Conservation (phyloP, 2,888 invertebrate genomes). For the Charanyca ferruginea region DNA sequence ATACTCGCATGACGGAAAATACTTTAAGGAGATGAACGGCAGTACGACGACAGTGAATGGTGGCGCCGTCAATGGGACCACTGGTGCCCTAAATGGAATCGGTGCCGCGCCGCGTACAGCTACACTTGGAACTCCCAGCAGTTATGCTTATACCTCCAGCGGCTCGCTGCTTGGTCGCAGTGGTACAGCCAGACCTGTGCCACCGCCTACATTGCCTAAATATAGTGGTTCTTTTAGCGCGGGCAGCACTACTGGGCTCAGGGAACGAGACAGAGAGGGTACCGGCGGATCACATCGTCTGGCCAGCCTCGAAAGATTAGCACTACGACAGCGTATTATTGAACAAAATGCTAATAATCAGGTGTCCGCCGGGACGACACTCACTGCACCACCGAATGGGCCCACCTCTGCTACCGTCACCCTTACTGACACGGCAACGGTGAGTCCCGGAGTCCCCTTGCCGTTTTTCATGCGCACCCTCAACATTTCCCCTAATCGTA, state of each 20-base stretch:
- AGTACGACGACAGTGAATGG: slow-evolving; percentile 90
- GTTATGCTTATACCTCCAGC: slow-evolving; percentile 92
- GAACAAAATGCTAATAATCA: slow-evolving; percentile 92
- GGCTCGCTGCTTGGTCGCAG: slow-evolving; percentile 92
- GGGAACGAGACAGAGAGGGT: slow-evolving; percentile 93
- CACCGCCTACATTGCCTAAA: slow-evolving; percentile 95
- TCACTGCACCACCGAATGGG: slow-evolving; percentile 80
- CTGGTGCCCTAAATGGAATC: slow-evolving; percentile 85
- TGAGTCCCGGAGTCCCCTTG: slow-evolving; percentile 86
- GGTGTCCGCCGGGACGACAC: slow-evolving; percentile 74
- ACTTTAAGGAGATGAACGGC: slow-evolving; percentile 88
- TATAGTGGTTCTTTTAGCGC: slow-evolving; percentile 95
- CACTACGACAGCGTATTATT: slow-evolving; percentile 95
- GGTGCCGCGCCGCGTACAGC: slow-evolving; percentile 88
- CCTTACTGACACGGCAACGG: slow-evolving; percentile 90
- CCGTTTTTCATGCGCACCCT: slow-evolving; percentile 86
- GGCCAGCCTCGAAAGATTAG: slow-evolving; percentile 95
- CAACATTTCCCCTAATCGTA: slow-evolving; percentile 85
- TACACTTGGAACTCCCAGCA: slow-evolving; percentile 90
- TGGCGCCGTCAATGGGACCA: slow-evolving; percentile 88
- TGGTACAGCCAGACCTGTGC: slow-evolving; percentile 93
- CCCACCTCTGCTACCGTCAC: slow-evolving; percentile 88
- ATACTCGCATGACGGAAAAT: slow-evolving; percentile 86
- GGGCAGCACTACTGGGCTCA: slow-evolving; percentile 92
- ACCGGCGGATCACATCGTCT: slow-evolving; percentile 94